A percentile compares a stretch with the other conserved stretches of the same genome.
These are phyloP conservation scores for Sympetrum striolatum DNA, from an alignment of 2,888 invertebrate genomes.

Conservation along the genomic window DNA sequence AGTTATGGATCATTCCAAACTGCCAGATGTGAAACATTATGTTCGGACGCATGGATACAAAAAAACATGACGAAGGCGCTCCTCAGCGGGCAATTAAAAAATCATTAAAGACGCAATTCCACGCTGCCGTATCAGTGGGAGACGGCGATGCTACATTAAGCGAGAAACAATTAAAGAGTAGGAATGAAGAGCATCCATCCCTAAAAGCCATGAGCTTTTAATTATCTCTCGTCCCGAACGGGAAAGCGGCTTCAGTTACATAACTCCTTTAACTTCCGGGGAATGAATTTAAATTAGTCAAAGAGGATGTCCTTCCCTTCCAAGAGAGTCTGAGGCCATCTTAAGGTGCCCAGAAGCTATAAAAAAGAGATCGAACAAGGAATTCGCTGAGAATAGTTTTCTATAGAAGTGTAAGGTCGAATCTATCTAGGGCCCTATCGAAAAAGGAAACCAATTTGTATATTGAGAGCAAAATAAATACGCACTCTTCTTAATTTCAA, in stretches of 20 bases:
- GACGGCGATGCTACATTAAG: neutral
- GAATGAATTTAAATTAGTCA: neutral
- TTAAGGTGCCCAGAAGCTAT: too few relatives aligned
- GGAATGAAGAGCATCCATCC: neutral
- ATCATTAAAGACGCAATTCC: neutral
- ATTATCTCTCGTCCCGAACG: neutral
- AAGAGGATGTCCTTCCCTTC: too few relatives aligned
- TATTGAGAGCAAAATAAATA: too few relatives aligned
- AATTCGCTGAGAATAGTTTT: too few relatives aligned
- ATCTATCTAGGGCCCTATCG: too few relatives aligned
- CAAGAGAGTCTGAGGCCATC: too few relatives aligned
- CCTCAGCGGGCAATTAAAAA: neutral
- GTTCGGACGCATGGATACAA: neutral
- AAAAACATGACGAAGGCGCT: neutral
- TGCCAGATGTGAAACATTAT: too few relatives aligned
- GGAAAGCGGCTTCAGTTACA: neutral
- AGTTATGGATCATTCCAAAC: too few relatives aligned
- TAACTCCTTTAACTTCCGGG: neutral
- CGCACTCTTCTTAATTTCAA: too few relatives aligned
- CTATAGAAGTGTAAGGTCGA: too few relatives aligned
- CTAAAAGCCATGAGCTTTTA: neutral
- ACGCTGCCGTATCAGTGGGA: neutral
- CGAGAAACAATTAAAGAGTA: neutral
- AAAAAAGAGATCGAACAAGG: too few relatives aligned
- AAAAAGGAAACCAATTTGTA: too few relatives aligned